Base-by-base conservation (phyloP, 2,797 vertebrate species). In the Sorex maritimensis region DNA sequence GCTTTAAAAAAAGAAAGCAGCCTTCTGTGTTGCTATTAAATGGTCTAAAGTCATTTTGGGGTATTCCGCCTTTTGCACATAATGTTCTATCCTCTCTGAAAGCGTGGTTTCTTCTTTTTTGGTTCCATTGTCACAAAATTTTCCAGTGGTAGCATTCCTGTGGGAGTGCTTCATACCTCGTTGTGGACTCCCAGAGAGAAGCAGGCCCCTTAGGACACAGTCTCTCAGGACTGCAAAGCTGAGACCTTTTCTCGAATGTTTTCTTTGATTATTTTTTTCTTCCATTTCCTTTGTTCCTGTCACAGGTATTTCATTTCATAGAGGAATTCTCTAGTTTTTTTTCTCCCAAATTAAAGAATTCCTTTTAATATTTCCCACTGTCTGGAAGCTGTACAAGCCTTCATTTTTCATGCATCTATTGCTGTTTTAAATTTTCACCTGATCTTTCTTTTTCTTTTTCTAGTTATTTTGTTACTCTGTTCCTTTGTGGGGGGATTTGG, bases 201-300 rank as follows among this genome's bases (percentile, higher is more conserved):
- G 11, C 17, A n/a, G 55, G 73, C 72, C 6, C 63, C 49, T 74
- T 67, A 38, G 26, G 41, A 84, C 87, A 75, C 6, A 9, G 44
- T 21, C 23, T 80, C 41, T 77, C 52, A 55, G 52, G 52, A 55
- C 52, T 85, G 71, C 63, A 81, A 65, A 15, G 17, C 65, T 38
- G 7, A 34, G 24, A 88, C 6, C 14, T 69, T 68, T 88, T 91
- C 81, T 72, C 26, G 19, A 86, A 30, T 86, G 21, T 23, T 13
- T 78, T 86, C 63, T 74, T 85, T 46, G 23, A 46, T 90, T 83
- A 68, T 82, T 87, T 90, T 44, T 75, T 81, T 34, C 34, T 78
- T 89, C 38, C 21, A 13, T 61, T 72, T 61, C 30, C 38, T 63
- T 52, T 69, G 1, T 65, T 61, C 41, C 38, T 73, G 49, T 69